phyloP scores from a whole-genome alignment of 2,797 vertebrate genomes.

The Lophius americanus region DNA sequence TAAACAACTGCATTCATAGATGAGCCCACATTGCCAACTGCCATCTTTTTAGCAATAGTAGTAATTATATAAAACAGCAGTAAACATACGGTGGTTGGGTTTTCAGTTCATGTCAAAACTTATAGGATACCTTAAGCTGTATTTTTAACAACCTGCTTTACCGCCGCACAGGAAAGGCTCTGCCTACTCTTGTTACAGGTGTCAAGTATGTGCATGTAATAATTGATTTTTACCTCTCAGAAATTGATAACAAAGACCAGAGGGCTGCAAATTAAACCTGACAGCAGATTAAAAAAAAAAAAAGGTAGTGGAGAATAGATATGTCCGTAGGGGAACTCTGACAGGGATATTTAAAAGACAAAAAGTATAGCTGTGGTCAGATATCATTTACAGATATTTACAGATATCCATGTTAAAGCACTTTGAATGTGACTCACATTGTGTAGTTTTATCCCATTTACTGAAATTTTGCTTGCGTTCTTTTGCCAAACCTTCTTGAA shows the following conservation, averaged over 20 bases:
- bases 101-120: constrained; percentile 29
- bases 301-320: no score
- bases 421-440: no score
- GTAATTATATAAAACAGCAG: constrained; percentile 24
- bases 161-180: background rate
- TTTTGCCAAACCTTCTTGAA: no score
- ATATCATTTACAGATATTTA: no score
- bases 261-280: background rate
- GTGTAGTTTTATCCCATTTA: no score
- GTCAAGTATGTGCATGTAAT: constrained; percentile 36
- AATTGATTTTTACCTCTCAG: constrained; percentile 20
- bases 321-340: no score
- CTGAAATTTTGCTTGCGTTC: no score
- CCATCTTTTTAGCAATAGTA: constrained; percentile 1
- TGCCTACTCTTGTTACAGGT: constrained; percentile 43
- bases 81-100: constrained; percentile 4
- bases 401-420: no score
- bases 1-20: background rate
- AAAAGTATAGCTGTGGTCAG: no score
- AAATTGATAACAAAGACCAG: background rate
- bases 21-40: background rate
- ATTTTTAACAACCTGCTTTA: constrained; percentile 17
- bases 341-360: no score
- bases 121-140: constrained; percentile 20
- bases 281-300: no score